These are phyloP conservation scores for Caenorhabditis macrosperma DNA, from an alignment of 2,888 invertebrate genomes.

Conservation along the genomic window DNA sequence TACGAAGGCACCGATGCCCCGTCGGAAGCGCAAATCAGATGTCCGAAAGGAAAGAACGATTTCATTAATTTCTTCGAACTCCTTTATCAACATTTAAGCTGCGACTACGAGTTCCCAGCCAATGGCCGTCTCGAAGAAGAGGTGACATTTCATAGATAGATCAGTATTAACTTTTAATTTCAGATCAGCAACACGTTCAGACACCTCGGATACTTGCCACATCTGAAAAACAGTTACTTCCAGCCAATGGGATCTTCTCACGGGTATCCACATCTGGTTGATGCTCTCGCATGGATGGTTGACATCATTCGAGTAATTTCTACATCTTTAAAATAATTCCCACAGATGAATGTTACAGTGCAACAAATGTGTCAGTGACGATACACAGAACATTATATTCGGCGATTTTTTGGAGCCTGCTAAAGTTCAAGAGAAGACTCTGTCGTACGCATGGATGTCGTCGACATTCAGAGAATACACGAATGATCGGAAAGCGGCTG, in stretches of 20 bases:
- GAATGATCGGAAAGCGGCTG: conserved; percentile 23
- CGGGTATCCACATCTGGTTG: conserved; percentile 48
- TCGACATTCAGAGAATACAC: conserved; percentile 20
- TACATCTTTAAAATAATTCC: background rate
- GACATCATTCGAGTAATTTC: conserved; percentile 29
- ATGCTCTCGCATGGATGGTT: conserved; percentile 43
- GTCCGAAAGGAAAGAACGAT: conserved; percentile 21
- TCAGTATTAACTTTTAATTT: background rate
- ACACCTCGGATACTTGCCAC: conserved; percentile 25
- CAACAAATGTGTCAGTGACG: background rate
- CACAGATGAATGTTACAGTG: background rate
- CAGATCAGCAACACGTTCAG: conserved; percentile 27
- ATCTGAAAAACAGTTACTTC: conserved; percentile 39
- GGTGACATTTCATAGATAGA: background rate
- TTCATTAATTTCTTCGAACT: conserved; percentile 32
- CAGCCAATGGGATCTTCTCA: conserved; percentile 35
- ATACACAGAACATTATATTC: conserved; percentile 28
- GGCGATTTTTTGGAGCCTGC: conserved; percentile 29
- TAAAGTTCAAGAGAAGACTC: conserved; percentile 5
- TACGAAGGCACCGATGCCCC: conserved; percentile 34
- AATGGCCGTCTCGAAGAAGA: conserved; percentile 27
- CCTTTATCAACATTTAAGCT: conserved; percentile 48
- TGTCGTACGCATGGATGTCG: conserved; percentile 17
- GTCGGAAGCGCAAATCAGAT: conserved; percentile 3
- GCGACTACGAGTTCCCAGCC: conserved; percentile 32